Conservation (phyloP, 2,113 vertebrate genomes). For the Platichthys flesus region DNA sequence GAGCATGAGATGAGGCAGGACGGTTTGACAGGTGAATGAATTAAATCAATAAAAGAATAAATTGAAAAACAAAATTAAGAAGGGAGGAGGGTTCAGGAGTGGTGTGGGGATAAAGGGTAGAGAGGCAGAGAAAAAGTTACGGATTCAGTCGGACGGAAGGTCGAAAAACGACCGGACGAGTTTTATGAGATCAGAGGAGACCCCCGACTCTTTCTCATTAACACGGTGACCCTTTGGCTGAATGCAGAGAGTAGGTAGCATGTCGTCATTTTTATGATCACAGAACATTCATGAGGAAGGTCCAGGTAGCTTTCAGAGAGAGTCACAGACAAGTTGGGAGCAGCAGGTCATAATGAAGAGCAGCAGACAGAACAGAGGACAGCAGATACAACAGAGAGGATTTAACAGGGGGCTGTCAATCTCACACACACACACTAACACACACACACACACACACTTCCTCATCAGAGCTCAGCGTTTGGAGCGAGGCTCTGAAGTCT, state of each 20-base stretch:
- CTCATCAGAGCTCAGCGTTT: slow-evolving; percentile 32
- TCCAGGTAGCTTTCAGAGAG: slow-evolving; percentile 52
- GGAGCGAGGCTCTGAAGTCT: slow-evolving; percentile 32
- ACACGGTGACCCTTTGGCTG: slow-evolving; percentile 34
- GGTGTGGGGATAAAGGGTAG: slow-evolving; percentile 55
- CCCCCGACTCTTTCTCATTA: slow-evolving; percentile 33
- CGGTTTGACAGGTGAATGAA: slow-evolving; percentile 25
- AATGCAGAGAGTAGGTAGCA: slow-evolving; percentile 26
- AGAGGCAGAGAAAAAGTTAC: slow-evolving; percentile 56
- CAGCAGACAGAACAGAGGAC: slow-evolving; percentile 61
- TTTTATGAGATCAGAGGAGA: slow-evolving; percentile 35
- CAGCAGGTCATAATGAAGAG: slow-evolving; percentile 60
- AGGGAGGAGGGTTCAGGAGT: slow-evolving; percentile 18
- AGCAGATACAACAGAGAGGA: slow-evolving; percentile 57
- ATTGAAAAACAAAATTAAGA: slow-evolving; percentile 24
- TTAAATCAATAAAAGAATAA: slow-evolving; percentile 49
- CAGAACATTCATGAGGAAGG: slow-evolving; percentile 36
- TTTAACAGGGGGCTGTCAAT: slow-evolving; percentile 38
- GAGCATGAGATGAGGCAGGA: neutral
- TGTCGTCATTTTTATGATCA: slow-evolving; percentile 36
- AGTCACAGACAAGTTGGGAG: slow-evolving; percentile 49
- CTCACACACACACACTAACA: slow-evolving; percentile 9
- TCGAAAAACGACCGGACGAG: neutral
- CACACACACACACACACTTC: slow-evolving; percentile 25
- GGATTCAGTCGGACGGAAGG: slow-evolving; percentile 42